Evolutionary conservation across 2,113 vertebrate species (phyloP).

Genomic region (Dicaeum eximium): DNA sequence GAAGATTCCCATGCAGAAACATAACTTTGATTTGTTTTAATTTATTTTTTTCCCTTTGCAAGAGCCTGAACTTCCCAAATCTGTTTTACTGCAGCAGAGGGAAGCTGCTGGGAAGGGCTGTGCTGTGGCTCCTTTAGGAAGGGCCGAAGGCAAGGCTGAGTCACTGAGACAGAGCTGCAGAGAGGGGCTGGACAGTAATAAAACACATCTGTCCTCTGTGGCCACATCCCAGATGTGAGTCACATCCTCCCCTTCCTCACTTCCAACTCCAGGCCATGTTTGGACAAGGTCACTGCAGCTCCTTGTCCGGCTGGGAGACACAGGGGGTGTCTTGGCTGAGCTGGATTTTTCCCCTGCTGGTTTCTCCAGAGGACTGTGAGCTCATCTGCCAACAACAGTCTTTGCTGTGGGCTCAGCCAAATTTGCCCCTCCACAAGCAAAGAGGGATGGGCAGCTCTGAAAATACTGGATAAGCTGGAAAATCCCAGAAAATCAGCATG

Average conservation of each 20-base stretch:
- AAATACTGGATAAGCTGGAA: background rate
- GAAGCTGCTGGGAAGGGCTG: background rate
- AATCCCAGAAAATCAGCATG: background rate
- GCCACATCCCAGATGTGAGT: constrained; percentile 21
- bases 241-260: background rate
- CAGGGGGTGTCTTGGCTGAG: background rate
- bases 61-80: background rate
- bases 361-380: background rate
- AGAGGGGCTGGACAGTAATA: background rate
- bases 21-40: background rate
- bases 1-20: background rate
- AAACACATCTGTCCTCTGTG: background rate
- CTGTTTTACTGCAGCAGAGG: background rate
- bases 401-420: background rate
- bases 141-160: constrained; percentile 11
- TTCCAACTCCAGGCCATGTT: background rate
- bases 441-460: background rate
- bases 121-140: background rate
- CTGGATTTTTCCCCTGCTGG: background rate
- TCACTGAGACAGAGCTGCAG: background rate
- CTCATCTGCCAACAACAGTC: background rate
- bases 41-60: background rate
- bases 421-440: background rate
- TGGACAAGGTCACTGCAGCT: background rate
- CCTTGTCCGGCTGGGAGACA: background rate